These are phyloP conservation scores for Lottia scabra DNA, from an alignment of 2,888 invertebrate genomes.

Conservation along the genomic window DNA sequence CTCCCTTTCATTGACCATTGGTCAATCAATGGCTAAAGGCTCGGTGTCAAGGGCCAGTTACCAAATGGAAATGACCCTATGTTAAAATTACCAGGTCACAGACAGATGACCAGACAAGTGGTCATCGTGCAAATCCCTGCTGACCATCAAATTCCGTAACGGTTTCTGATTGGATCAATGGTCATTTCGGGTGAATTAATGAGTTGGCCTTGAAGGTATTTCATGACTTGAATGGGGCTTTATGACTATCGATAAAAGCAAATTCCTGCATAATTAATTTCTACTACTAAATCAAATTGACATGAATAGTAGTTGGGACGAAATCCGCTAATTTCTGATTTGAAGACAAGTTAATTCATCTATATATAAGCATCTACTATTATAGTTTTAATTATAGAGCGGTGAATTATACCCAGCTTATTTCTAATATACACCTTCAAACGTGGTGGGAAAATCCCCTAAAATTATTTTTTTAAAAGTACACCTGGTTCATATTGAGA, in stretches of 20 bases:
- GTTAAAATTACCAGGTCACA: neutral
- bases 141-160: slow-evolving; percentile 4
- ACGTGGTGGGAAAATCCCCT: no score
- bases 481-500: no score
- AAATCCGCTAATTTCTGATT: neutral
- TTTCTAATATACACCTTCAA: no score
- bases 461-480: no score
- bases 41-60: neutral
- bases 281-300: neutral
- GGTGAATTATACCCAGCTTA: neutral
- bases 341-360: neutral
- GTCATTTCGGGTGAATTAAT: neutral
- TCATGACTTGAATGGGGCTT: neutral
- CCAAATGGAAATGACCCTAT: neutral
- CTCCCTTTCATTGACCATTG: slow-evolving; percentile 2
- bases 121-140: neutral
- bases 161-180: neutral
- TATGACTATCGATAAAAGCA: no score
- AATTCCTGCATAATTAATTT: neutral
- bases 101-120: slow-evolving; percentile 4
- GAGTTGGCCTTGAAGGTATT: neutral
- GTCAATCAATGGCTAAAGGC: neutral
- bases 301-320: neutral
- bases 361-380: neutral
- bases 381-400: neutral